Conservation (phyloP, 2,888 invertebrate species). For the Stenichneumon culpator region DNA sequence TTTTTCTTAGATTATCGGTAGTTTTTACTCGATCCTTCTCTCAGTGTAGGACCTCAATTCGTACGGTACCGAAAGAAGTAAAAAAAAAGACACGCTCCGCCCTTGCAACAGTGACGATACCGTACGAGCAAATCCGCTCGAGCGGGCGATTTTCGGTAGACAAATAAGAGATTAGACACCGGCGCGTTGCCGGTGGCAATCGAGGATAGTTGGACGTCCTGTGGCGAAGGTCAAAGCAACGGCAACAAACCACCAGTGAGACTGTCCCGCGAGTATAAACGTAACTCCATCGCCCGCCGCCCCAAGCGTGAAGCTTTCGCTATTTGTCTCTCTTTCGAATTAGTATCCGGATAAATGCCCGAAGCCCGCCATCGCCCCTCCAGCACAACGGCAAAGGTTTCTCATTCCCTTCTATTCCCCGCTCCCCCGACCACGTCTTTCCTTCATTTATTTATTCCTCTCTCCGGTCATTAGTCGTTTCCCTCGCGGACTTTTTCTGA, state of each 20-base stretch:
- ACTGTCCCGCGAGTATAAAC: background rate
- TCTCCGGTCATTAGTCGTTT: constrained; percentile 19
- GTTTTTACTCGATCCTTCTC: no score
- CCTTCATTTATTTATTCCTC: constrained; percentile 28
- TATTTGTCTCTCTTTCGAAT: constrained; percentile 53
- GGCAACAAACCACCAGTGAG: constrained; percentile 4
- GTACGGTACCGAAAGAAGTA: no score
- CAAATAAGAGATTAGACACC: constrained; percentile 39
- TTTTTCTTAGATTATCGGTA: no score
- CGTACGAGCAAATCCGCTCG: constrained; percentile 17
- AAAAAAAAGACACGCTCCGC: no score
- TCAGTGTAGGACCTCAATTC: no score
- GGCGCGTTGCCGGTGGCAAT: constrained; percentile 21
- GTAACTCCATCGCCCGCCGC: background rate
- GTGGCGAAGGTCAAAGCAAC: constrained; percentile 1
- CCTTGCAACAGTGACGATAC: no score
- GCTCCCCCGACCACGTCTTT: background rate
- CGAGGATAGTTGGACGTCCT: constrained; percentile 8
- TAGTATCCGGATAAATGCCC: constrained; percentile 34
- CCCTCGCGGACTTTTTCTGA: background rate
- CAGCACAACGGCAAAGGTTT: background rate
- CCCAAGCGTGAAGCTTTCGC: constrained; percentile 42
- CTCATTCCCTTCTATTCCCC: background rate
- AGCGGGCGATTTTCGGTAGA: constrained; percentile 3
- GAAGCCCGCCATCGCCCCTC: constrained; percentile 11